Conservation (phyloP, 2,888 invertebrate species). For the Thalpophila matura region DNA sequence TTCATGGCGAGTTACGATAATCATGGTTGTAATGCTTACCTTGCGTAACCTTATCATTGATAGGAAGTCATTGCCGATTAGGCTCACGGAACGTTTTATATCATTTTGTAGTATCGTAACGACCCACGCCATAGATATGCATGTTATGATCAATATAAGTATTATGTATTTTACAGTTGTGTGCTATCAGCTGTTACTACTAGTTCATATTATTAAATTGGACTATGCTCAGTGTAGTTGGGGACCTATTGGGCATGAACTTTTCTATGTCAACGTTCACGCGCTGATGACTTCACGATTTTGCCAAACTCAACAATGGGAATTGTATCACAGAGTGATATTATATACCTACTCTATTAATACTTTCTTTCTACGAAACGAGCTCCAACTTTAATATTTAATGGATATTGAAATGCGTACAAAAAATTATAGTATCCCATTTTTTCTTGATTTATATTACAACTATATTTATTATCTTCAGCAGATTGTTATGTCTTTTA, state of each 20-base stretch:
- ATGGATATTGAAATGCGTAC: slow-evolving; percentile 51
- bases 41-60: slow-evolving; percentile 26
- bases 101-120: slow-evolving; percentile 20
- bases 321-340: slow-evolving; percentile 71
- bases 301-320: slow-evolving; percentile 76
- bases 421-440: slow-evolving; percentile 38
- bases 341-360: slow-evolving; percentile 71
- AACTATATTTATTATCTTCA: slow-evolving; percentile 48
- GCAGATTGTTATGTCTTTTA: slow-evolving; percentile 42
- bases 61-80: slow-evolving; percentile 26
- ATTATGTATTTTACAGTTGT: background rate
- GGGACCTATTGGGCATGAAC: slow-evolving; percentile 62
- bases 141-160: background rate
- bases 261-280: slow-evolving; percentile 84
- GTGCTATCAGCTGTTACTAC: slow-evolving; percentile 21
- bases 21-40: slow-evolving; percentile 33
- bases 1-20: slow-evolving; percentile 20
- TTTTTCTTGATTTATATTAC: slow-evolving; percentile 46
- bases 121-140: background rate
- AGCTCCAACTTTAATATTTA: slow-evolving; percentile 36
- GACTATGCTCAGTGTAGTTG: slow-evolving; percentile 24
- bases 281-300: slow-evolving; percentile 78
- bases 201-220: background rate
- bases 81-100: slow-evolving; percentile 24
- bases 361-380: slow-evolving; percentile 66